Evolutionary conservation across 1,140 invertebrate species (phyloP), one percentile per base, ranked within the genome.

Genomic region (Sinonovacula constricta): DNA sequence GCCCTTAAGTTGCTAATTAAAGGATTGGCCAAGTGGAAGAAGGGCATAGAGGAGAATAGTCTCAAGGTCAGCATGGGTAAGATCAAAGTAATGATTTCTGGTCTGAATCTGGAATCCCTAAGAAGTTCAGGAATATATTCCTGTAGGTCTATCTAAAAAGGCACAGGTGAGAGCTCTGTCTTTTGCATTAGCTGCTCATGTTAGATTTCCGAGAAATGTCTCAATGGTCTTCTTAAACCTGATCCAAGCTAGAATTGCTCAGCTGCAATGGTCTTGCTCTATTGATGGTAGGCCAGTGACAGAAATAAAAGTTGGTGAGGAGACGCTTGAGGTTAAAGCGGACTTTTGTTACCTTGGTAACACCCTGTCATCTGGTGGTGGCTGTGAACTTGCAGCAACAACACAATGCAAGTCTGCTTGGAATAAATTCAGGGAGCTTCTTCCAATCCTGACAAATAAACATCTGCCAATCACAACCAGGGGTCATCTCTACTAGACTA

Each of bases 11-110:
- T 24, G 5, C 53, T 56, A 24, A 56, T 56, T 56, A 24, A 56
- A 56, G 26, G 53, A 56, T 5, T 56, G 22, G n/a, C 53, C 53
- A 22, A 56, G 5, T 56, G 22, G 53, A 56, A 56, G 53, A 56
- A 5, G 5, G 53, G 53, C n/a, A 10, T 56, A 24, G 10, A 56
- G n/a, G 53, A 56, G n/a, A 56, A 56, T n/a, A 14, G 53, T 56
- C 53, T 56, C 53, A 56, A 24, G 53, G 53, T 56, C 22, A 56
- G 26, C 53, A 56, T 56, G 53, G n/a, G n/a, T 22, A 56, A 56
- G 22, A n/a, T n/a, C n/a, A n/a, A n/a, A n/a, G n/a, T n/a, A n/a
- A n/a, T n/a, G n/a, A n/a, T n/a, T n/a, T n/a, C 7, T 56, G 10
- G 53, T 5, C 53, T 24, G 5, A 56, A 56, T 24, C 5, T 56